Conservation (phyloP, 2,888 invertebrate genomes). For the Drosophila lacicola region DNA sequence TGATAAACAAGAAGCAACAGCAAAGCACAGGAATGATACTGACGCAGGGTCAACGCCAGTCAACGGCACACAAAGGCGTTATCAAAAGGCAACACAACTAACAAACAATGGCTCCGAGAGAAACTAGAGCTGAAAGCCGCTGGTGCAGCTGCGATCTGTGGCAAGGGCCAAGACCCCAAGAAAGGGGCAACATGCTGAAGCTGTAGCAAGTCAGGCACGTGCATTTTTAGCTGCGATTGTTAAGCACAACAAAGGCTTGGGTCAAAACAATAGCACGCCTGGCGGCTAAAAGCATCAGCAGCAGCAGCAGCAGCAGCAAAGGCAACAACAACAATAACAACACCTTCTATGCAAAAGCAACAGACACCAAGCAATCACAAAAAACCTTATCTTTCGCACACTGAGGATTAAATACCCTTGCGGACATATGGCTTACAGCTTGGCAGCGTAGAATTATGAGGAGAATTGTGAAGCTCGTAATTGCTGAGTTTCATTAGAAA, state of each 20-base stretch:
- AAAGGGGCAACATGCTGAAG: conserved; percentile 30
- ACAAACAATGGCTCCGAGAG: conserved; percentile 23
- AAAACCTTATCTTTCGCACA: too few species aligned
- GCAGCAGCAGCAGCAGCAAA: conserved; percentile 16
- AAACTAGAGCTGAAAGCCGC: conserved; percentile 13
- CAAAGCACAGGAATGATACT: conserved; percentile 18
- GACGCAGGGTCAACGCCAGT: conserved; percentile 28
- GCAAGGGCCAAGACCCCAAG: conserved; percentile 22
- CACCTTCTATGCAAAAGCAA: conserved; percentile 49
- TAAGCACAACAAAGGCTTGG: conserved; percentile 66
- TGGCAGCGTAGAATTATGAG: too few species aligned
- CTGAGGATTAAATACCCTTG: too few species aligned
- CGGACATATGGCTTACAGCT: too few species aligned
- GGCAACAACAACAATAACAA: conserved; percentile 26
- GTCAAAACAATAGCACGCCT: conserved; percentile 55
- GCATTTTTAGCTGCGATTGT: conserved; percentile 54
- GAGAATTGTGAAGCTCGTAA: too few species aligned
- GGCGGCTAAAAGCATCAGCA: conserved; percentile 38
- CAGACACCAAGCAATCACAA: conserved; percentile 40
- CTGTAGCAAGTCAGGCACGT: conserved; percentile 50
- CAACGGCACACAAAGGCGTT: conserved; percentile 19
- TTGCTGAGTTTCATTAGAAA: too few species aligned
- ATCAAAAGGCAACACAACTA: conserved; percentile 27
- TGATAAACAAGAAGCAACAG: conserved; percentile 22
- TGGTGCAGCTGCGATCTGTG: conserved; percentile 34